Percentiles rank a stretch among this genome's conserved stretches.
Evolutionary conservation across 2,797 vertebrate species (phyloP).

Genomic region (Dendrocincla tyrannina): DNA sequence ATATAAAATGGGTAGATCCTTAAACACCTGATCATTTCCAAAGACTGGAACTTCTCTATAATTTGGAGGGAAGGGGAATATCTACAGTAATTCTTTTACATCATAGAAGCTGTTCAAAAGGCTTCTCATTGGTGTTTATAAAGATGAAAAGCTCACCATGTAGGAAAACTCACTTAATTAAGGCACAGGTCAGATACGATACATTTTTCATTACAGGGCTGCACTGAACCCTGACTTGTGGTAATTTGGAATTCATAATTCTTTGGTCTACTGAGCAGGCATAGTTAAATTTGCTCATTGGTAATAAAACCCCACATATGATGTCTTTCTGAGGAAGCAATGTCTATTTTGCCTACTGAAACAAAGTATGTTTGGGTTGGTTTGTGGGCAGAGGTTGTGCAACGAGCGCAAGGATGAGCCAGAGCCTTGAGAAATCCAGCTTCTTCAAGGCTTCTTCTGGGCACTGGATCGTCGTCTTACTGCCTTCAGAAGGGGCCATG

Average conservation of each 20-base stretch:
- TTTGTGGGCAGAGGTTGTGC: fast-evolving
- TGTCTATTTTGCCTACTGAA: neutral
- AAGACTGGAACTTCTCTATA: neutral
- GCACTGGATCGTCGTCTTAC: neutral
- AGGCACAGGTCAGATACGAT: neutral
- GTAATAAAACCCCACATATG: neutral
- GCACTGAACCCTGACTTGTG: neutral
- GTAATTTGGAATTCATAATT: neutral
- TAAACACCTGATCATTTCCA: neutral
- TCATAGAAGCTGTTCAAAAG: neutral
- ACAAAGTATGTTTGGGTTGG: neutral
- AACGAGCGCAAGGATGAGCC: neutral
- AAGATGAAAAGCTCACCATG: neutral
- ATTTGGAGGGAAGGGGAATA: neutral
- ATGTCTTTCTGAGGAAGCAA: neutral
- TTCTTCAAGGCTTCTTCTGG: neutral
- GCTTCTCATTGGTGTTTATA: neutral
- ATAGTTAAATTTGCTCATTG: neutral
- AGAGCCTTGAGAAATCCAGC: neutral
- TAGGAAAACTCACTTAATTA: neutral
- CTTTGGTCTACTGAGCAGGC: neutral
- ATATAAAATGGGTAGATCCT: neutral
- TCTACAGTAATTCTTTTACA: neutral
- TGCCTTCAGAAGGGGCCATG: neutral
- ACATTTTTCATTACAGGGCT: neutral